A percentile compares a stretch with the other conserved stretches of the same genome.
These are phyloP conservation scores for Phortica variegata DNA, from an alignment of 1,140 invertebrate genomes.

Conservation along the genomic window DNA sequence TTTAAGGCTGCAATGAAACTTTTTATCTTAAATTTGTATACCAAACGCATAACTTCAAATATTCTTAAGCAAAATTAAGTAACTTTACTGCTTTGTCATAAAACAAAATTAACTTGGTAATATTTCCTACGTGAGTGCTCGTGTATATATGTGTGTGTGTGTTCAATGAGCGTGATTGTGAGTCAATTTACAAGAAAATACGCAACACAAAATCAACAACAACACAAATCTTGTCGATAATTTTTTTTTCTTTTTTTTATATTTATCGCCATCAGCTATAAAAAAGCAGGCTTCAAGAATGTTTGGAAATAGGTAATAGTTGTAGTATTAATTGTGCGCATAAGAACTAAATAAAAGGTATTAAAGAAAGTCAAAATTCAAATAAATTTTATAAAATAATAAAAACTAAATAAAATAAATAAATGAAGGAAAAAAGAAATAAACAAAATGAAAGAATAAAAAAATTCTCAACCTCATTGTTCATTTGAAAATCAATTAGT, in stretches of 20 bases:
- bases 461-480: constrained; percentile 30
- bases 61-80: too few relatives aligned
- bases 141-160: constrained; percentile 1
- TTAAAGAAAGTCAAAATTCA: constrained; percentile 1
- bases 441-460: background rate
- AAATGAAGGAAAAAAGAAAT: constrained; percentile 3
- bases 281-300: too few relatives aligned
- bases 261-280: constrained; percentile 8
- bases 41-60: too few relatives aligned
- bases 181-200: constrained; percentile 40
- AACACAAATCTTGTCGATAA: constrained; percentile 33
- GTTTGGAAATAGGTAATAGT: too few relatives aligned
- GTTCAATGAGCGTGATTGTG: constrained; percentile 15
- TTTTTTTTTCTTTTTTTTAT: constrained; percentile 11
- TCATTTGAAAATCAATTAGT: constrained; percentile 56
- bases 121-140: constrained; percentile 3
- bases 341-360: background rate
- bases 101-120: too few relatives aligned
- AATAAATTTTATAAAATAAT: constrained; percentile 8
- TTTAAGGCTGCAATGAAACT: too few relatives aligned
- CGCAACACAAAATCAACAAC: constrained; percentile 53
- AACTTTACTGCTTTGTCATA: too few relatives aligned
- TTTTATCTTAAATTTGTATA: too few relatives aligned
- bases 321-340: too few relatives aligned
- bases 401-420: background rate